Evolutionary conservation across 2,888 invertebrate species (phyloP).

Genomic region (Stratiomys singularior): DNA sequence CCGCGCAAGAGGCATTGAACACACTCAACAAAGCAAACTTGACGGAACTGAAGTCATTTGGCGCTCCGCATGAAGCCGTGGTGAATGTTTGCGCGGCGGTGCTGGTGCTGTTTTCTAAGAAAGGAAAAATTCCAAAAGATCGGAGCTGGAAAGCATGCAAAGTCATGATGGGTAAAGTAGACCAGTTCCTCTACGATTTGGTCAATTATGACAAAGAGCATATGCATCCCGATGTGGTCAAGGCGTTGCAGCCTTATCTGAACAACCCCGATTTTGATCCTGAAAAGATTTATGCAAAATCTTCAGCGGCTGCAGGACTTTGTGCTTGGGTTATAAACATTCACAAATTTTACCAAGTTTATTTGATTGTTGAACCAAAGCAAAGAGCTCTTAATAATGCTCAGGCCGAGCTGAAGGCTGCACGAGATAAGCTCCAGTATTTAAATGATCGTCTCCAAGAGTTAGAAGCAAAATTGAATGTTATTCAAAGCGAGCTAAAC

Average conservation of each 20-base stretch:
- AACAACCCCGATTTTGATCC: conserved; percentile 82
- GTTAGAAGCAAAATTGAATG: conserved; percentile 78
- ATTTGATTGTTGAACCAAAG: conserved; percentile 92
- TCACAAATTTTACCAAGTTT: conserved; percentile 87
- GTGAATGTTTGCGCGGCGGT: conserved; percentile 89
- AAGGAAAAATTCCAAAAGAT: conserved; percentile 90
- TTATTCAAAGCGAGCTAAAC: conserved; percentile 84
- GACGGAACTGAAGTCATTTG: conserved; percentile 94
- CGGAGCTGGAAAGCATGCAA: conserved; percentile 93
- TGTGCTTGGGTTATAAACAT: conserved; percentile 97
- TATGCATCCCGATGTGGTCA: conserved; percentile 87
- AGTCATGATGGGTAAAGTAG: conserved; percentile 89
- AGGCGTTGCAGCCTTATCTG: conserved; percentile 73
- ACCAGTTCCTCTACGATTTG: conserved; percentile 84
- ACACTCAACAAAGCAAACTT: conserved; percentile 93
- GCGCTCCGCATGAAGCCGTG: conserved; percentile 89
- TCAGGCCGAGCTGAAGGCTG: conserved; percentile 83
- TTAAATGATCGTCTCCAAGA: conserved; percentile 79
- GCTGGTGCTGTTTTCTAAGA: conserved; percentile 82
- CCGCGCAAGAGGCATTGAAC: conserved; percentile 90
- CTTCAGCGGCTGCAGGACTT: conserved; percentile 90
- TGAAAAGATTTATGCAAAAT: conserved; percentile 85
- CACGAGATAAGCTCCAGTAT: conserved; percentile 80
- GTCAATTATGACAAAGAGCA: conserved; percentile 93
- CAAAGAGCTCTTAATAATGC: conserved; percentile 85